Evolutionary conservation across 92 coral and sea anemone genomes (phyloP), one percentile per base, ranked within the genome.

Genomic region (Porites cylindrica): DNA sequence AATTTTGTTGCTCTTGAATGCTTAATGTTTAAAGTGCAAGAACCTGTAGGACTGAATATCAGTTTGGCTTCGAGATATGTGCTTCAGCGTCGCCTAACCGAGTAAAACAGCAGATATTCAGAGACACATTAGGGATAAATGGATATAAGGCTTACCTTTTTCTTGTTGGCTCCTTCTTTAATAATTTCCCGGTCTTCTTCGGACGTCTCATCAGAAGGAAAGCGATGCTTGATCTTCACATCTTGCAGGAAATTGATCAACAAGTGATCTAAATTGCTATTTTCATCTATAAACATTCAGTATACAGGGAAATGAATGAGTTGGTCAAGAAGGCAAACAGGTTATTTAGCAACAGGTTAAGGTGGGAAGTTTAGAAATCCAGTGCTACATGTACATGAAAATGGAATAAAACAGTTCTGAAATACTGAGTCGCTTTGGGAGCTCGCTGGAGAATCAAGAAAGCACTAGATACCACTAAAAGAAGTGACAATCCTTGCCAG

Each of bases 281-380:
- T 73, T 32, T 51, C 78, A 73, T 50, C 78, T 73, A 61, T 73
- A 73, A 73, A 73, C 78, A 73, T 73, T 73, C n/a, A 73, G 78
- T 73, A 1, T 50, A 47, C 50, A 73, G 78, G 32, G 32, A 29
- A 19, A 73, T 73, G 78, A 73, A 20, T 19, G 38, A 51, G 78
- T 51, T 73, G 24, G 38, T 4, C 50, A 32, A 20, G 47, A 50
- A 73, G 38, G 78, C 63, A 73, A 50, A 73, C 78, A 20, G 63
- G 16, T 2, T 29, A 29, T 29, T 29, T 29, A 29, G 32, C 32
- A 29, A 29, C 32, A 29, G 32, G 32, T 29, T 29, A 29, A 0
- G 32, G 32, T 2, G 8, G 9, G 7, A 2, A 2, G 19, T 73
- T 73, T 52, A 47, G 38, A 73, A 73, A 73, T 47, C 58, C 47